Conservation (phyloP, 2,113 vertebrate genomes). For the Junco hyemalis region DNA sequence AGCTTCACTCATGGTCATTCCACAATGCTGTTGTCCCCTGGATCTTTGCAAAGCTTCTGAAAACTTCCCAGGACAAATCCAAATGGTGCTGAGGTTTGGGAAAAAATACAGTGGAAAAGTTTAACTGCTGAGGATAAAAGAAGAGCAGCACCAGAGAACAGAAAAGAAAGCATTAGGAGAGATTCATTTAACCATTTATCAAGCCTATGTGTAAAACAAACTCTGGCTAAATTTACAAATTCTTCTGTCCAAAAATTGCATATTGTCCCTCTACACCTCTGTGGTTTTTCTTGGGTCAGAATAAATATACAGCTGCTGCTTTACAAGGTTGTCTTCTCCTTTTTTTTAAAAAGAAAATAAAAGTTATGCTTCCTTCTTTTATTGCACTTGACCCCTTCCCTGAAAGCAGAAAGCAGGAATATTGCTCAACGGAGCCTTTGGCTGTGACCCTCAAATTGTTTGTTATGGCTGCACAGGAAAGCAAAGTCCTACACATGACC, state of each 20-base stretch:
- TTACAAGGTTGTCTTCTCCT: constrained; percentile 30
- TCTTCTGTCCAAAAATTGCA: not conserved
- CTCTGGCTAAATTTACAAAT: not conserved
- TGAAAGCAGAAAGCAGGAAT: constrained; percentile 64
- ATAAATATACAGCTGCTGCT: constrained; percentile 63
- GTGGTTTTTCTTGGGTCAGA: constrained; percentile 31
- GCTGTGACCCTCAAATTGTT: constrained; percentile 72
- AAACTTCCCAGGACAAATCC: not conserved
- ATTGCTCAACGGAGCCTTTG: constrained; percentile 51
- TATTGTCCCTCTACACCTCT: not conserved
- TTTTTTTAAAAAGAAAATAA: constrained; percentile 22
- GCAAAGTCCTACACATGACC: constrained; percentile 72
- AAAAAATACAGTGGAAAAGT: not conserved
- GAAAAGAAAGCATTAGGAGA: not conserved
- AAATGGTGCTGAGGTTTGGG: fast-evolving
- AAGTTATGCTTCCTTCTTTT: constrained; percentile 60
- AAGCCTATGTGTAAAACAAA: not conserved
- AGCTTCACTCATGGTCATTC: not conserved
- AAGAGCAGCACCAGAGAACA: not conserved
- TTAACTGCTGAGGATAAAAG: not conserved
- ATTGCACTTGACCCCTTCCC: constrained; percentile 63
- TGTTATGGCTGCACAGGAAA: constrained; percentile 74
- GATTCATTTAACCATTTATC: not conserved
- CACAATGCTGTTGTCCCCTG: not conserved
- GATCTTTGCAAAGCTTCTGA: not conserved